Evolutionary conservation across 2,888 invertebrate species (phyloP).

Genomic region (Tinea semifulvella): DNA sequence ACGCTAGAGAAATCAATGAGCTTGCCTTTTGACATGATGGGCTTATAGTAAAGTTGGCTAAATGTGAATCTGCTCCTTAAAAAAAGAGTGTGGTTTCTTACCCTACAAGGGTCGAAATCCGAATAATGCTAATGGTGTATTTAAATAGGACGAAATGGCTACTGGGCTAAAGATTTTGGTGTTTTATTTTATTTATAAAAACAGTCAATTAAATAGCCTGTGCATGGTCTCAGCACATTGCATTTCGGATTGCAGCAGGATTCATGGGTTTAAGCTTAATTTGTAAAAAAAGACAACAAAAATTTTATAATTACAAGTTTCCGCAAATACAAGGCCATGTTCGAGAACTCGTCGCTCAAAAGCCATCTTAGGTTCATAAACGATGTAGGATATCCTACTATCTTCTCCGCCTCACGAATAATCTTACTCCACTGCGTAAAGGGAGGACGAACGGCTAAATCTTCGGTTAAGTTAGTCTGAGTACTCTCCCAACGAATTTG

Average conservation of each 20-base stretch:
- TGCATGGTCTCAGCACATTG: too few relatives aligned
- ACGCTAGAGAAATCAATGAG: too few relatives aligned
- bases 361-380: constrained; percentile 69
- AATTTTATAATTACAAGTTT: constrained; percentile 58
- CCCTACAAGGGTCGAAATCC: too few relatives aligned
- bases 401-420: constrained; percentile 59
- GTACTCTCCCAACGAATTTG: constrained; percentile 48
- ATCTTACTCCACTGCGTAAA: constrained; percentile 53
- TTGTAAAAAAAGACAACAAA: background rate
- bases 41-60: too few relatives aligned
- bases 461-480: constrained; percentile 51
- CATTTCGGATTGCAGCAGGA: too few relatives aligned
- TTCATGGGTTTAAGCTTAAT: too few relatives aligned
- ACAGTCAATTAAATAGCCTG: too few relatives aligned
- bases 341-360: constrained; percentile 70
- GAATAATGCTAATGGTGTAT: too few relatives aligned
- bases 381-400: constrained; percentile 67
- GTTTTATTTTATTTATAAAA: background rate
- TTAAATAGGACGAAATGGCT: too few relatives aligned
- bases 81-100: too few relatives aligned
- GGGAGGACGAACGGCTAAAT: constrained; percentile 52
- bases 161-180: background rate
- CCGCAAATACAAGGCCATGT: constrained; percentile 63
- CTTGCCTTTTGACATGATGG: too few relatives aligned
- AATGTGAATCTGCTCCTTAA: too few relatives aligned